Base-by-base conservation (phyloP, 2,113 vertebrate species). In the Ginglymostoma cirratum region DNA sequence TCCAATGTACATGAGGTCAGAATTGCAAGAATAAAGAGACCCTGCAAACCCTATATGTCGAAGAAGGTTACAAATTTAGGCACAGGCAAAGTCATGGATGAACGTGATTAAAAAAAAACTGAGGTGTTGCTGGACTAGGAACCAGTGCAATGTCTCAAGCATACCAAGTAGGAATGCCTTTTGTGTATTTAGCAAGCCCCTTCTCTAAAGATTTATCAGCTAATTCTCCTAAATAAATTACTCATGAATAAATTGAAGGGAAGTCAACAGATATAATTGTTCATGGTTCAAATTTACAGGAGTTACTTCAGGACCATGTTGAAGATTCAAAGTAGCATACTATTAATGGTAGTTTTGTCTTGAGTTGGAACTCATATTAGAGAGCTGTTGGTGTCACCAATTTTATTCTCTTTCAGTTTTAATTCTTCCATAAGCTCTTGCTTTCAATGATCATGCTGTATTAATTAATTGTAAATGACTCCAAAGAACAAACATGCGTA, bases 401-500 rank as follows among this genome's bases (percentile, higher is more conserved):
- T 66, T 92, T 65, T 92, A 92, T 92, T 66, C 30, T 55, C 2
- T 61, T 30, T 89, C 30, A 8, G 12, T 87, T 87, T 87, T 86
- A 48, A 48, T 42, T 87, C 30, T 92, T 66, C 55, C 52, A 61
- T 52, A 12, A 61, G 52, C 27, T 92, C 89, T 92, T 65, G 55
- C n/a, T 61, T 92, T 92, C 66, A 66, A 92, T 92, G 34, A 30
- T 65, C 55, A 92, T 30, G n/a, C 89, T 65, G 45, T 48, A 45
- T 89, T 89, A 92, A 65, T 61, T 61, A 90, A 92, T 65, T 92
- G 89, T 92, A 92, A 66, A 92, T 66, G 30, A 34, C 55, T 92
- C 89, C 89, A 45, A 95, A 70, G 66, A 95, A 95, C 38, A 27
- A 95, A 72, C 21, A 67, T 66, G 27, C 42, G 34, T 70, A 30